A percentile compares a stretch with the other conserved stretches of the same genome.
phyloP scores from a whole-genome alignment of 2,888 invertebrate species.

The Rhorus exstirpatorius region DNA sequence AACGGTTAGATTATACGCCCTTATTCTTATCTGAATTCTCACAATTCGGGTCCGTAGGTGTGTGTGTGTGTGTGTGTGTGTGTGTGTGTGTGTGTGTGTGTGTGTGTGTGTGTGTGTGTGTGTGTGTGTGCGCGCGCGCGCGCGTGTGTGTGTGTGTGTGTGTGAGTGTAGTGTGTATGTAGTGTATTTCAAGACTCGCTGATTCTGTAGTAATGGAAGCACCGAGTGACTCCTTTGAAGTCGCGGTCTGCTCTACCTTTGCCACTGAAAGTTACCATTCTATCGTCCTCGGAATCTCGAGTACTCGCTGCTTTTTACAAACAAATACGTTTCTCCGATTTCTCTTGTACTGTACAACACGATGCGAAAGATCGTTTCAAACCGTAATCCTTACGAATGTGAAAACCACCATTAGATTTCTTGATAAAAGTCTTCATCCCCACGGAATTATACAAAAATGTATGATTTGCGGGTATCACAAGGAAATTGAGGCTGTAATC shows the following conservation, averaged over 20 bases:
- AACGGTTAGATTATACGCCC: no score
- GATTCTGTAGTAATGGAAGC: constrained; percentile 51
- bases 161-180: constrained; percentile 41
- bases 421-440: background rate
- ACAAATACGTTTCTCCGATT: constrained; percentile 8
- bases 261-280: constrained; percentile 49
- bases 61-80: no score
- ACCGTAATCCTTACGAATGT: background rate
- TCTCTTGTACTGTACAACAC: background rate
- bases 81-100: no score
- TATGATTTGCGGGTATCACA: background rate
- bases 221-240: constrained; percentile 48
- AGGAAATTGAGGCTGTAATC: background rate
- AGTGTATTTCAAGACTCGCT: constrained; percentile 73
- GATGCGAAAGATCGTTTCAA: constrained; percentile 6
- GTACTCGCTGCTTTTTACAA: background rate
- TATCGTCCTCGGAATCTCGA: constrained; percentile 6
- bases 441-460: background rate
- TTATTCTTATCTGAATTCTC: no score
- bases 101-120: constrained; percentile 2
- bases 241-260: background rate
- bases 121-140: no score
- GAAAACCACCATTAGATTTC: constrained; percentile 2
- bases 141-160: background rate
- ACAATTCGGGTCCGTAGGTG: no score